Evolutionary conservation across 2,888 invertebrate species (phyloP), one percentile per base, ranked within the genome.

Genomic region (Coelopa pilipes): DNA sequence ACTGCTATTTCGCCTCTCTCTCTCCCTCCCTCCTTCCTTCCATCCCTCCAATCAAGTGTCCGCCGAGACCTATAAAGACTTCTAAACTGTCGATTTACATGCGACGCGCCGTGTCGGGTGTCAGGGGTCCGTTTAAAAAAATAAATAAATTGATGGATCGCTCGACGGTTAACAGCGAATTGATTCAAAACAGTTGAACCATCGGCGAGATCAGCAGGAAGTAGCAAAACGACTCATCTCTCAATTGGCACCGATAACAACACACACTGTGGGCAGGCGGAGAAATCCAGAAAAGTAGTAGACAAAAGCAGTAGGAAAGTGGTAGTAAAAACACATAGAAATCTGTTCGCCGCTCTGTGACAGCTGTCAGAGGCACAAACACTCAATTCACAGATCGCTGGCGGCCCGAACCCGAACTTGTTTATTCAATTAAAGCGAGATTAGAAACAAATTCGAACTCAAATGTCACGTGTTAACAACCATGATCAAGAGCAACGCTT

Each of bases 391-490:
- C 7, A 34, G 34, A 34, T 34, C 34, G 34, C 34, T 34, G 2
- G 34, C 2, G 34, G 53, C 53, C 34, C 13, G 2, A 11, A 53
- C 53, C 53, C 10, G 10, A 53, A 53, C 53, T 53, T 53, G 53
- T 53, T 53, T 53, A 53, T 53, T 53, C 53, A 53, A 53, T 53
- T 53, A 53, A 53, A 53, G 4, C n/a, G 15, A 53, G 53, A 47
- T 13, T 49, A 49, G 46, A 65, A 50, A 66, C 70, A 60, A 60
- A 70, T 70, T 70, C 60, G 59, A 59, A 60, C 53, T 34, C 24
- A 63, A 19, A 15, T 71, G 71, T 71, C 63, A 71, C 63, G 71
- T 63, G 63, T 63, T 71, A 71, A 71, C 63, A 63, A 63, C 34
- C 46, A 45, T 34, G 71, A 34, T 71, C 71, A 45, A 53, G 15